Conservation (phyloP, 2,888 invertebrate species). For the Cephus sareptanus region DNA sequence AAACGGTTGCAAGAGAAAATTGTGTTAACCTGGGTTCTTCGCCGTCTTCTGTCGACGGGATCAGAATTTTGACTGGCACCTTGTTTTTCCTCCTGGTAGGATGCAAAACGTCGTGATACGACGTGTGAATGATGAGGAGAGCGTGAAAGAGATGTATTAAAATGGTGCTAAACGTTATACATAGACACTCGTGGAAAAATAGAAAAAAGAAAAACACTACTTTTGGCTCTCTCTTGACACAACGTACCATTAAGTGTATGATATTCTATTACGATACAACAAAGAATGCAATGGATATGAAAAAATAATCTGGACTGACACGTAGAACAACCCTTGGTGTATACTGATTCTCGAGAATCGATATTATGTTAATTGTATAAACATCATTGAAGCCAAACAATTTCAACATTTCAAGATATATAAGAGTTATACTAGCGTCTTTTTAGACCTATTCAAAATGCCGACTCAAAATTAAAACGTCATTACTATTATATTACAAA, state of each 20-base stretch:
- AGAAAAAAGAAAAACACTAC: background rate
- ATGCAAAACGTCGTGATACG: conserved; percentile 40
- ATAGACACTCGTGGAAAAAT: background rate
- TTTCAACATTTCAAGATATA: background rate
- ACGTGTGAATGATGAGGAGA: background rate
- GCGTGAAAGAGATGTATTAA: background rate
- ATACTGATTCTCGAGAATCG: background rate
- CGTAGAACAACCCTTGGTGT: background rate
- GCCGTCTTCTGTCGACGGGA: conserved; percentile 58
- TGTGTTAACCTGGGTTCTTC: conserved; percentile 60
- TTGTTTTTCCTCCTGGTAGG: conserved; percentile 64
- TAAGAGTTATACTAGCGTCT: background rate
- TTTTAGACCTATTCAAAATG: background rate
- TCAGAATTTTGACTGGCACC: conserved; percentile 63
- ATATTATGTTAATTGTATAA: background rate
- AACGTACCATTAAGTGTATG: background rate
- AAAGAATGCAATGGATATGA: background rate
- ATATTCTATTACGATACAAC: background rate
- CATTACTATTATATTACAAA: background rate
- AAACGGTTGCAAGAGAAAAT: conserved; percentile 39
- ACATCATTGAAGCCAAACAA: background rate
- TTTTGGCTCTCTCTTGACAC: background rate
- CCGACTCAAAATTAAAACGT: background rate
- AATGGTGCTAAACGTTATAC: background rate
- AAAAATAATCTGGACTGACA: background rate